Conservation (phyloP, 2,113 vertebrate genomes). For the Calidris pygmaea region DNA sequence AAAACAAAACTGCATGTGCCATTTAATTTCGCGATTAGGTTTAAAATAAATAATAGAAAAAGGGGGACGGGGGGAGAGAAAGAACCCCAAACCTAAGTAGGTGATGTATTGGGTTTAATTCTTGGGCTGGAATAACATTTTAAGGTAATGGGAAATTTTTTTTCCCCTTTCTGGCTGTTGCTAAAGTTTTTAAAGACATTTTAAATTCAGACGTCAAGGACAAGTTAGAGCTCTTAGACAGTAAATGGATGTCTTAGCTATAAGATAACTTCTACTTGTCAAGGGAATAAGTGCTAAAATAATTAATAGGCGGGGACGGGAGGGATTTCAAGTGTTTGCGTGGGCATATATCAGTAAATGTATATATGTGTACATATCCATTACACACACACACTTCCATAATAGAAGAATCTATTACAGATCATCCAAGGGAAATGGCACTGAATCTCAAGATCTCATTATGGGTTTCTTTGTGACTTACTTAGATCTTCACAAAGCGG, state of each 20-base stretch:
- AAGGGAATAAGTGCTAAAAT: constrained; percentile 15
- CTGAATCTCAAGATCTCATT: not conserved
- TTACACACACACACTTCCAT: not conserved
- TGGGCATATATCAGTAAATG: constrained; percentile 2
- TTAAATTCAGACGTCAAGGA: constrained; percentile 22
- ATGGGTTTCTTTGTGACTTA: not conserved
- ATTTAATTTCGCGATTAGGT: not conserved
- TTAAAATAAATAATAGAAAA: constrained; percentile 19
- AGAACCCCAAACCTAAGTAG: not conserved
- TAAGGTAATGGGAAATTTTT: constrained; percentile 17
- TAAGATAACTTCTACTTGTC: not conserved
- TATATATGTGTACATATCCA: not conserved
- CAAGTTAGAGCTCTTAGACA: not conserved
- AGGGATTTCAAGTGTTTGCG: not conserved
- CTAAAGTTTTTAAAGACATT: not conserved
- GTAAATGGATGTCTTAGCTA: not conserved
- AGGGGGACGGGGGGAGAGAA: not conserved
- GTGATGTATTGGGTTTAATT: not conserved
- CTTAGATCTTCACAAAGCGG: not conserved
- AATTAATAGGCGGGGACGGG: constrained; percentile 15
- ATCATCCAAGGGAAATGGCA: not conserved
- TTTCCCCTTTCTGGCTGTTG: not conserved
- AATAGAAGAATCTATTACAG: not conserved
- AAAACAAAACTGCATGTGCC: not conserved
- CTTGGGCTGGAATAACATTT: not conserved